Base-by-base conservation (phyloP, 2,888 invertebrate species). In the Meliscaeva auricollis region DNA sequence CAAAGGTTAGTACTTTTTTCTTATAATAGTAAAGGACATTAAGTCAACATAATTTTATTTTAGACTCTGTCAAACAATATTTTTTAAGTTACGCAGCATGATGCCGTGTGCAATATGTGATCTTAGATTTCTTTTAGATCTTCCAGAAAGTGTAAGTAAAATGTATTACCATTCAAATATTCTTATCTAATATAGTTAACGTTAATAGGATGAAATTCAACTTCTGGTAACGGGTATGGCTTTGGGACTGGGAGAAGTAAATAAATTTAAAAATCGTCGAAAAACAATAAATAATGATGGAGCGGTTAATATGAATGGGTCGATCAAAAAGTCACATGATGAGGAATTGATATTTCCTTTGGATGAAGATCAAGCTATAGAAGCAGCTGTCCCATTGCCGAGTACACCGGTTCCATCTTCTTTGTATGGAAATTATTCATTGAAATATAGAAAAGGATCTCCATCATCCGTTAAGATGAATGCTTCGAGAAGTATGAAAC, bases 41-140 rank as follows among this genome's bases (percentile, higher is more conserved):
- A 9, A n/a, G n/a, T 26, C 26, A 26, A 3, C 4, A 3, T 26
- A 3, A 26, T 26, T 26, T 26, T 26, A n/a, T n/a, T n/a, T n/a
- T 70, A 93, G 94, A 88, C 93, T 95, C 68, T 90, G 95, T 32
- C 94, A 96, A 93, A 95, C 96, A 84, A 95, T 98, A 62, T 96
- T 96, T 90, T 98, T 98, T 93, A 98, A 98, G 92, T 93, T 98
- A 89, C 94, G 98, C 11, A 94, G 96, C 13, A 95, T 98, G 95
- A 95, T 96, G 83, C 98, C 98, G 0, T 97, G 97, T 91, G 96
- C 97, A 15, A 93, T 98, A 17, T 96, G 96, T 87, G 95, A 96
- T 90, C 93, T 98, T 35, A 94, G 95, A 88, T 97, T 98, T 91
- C 94, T 96, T 84, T 94, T 98, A 1, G 97, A 97, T 88, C 93